Base-by-base conservation (phyloP, 23 tunicate genomes). In the Trididemnum clinides region DNA sequence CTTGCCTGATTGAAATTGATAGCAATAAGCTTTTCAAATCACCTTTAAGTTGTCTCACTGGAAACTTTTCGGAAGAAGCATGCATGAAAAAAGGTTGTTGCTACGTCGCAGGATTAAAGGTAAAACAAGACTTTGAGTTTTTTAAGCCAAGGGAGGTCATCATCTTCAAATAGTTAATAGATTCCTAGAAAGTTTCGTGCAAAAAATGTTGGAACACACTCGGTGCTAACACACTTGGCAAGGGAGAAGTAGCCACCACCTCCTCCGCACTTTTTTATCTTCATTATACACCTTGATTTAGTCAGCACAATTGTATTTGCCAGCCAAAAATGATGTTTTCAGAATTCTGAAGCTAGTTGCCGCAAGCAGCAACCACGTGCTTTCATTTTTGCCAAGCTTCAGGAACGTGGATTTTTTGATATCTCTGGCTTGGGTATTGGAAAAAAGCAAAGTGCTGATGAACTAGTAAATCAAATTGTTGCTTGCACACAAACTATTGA, bases 341-440 rank as follows among this genome's bases (percentile, higher is more conserved):
- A 85, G 90, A 86, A 51, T 37, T 44, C 26, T 7, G 90, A 86
- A 33, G 51, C 54, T 7, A 77, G 59, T 27, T 86, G 90, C 78
- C 27, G 23, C 50, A 86, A 86, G 64, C 64, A 38, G 50, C 83
- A 77, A 22, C 18, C 77, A 4, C 50, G 65, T 31, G 62, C 77
- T 0, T 86, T 64, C 78, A 77, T 86, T 21, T 57, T 50, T 39
- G 37, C 84, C 3, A 77, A 44, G 44, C 77, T 86, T 0, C 84
- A 78, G 15, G 76, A 86, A 64, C 34, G 74, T 27, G 31, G 74
- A 22, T 32, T 66, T 23, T 66, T 66, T 66, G 37, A 32, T 29
- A 59, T 28, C 3, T 28, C 20, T n/a, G 74, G 25, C 15, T 35
- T 51, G 20, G 80, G 38, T 64, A 39, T 64, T 28, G 39, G 20